These are phyloP conservation scores for cat (Felis catus) DNA, from an alignment of 2,113 vertebrate genomes.

Conservation along the genomic window DNA sequence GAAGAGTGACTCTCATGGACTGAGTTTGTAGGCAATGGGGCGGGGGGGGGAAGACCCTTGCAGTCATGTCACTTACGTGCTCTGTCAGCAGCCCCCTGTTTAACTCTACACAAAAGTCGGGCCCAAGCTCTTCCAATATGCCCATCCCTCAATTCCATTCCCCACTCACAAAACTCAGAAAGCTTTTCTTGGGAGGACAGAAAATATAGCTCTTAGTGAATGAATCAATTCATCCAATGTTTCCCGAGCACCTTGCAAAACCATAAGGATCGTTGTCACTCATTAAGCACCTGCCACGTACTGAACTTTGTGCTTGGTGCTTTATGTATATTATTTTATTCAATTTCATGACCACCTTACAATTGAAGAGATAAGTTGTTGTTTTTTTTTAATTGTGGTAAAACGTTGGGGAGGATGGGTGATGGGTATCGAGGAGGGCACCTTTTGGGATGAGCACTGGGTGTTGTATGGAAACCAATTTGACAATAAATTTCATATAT, in stretches of 20 bases:
- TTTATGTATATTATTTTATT: neutral
- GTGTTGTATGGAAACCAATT: too few relatives aligned
- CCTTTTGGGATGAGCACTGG: too few relatives aligned
- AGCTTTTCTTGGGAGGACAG: neutral
- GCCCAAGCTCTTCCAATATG: neutral
- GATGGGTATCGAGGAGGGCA: too few relatives aligned
- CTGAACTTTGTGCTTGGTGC: neutral
- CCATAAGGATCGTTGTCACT: neutral
- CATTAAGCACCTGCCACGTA: neutral
- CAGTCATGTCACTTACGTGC: accelerated
- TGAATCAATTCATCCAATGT: neutral
- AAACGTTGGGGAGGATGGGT: neutral
- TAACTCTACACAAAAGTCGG: neutral
- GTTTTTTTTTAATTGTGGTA: neutral
- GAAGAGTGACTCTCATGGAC: neutral
- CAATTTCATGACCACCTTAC: neutral
- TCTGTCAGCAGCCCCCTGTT: neutral
- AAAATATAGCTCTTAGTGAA: neutral
- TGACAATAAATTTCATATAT: too few relatives aligned
- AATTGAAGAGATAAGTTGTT: neutral
- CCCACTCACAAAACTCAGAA: neutral
- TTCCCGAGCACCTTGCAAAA: neutral
- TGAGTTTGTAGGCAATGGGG: neutral
- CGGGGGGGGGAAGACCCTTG: neutral
- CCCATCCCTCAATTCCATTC: neutral